Conservation (phyloP, 1,140 invertebrate genomes). For the Solenopsis invicta region DNA sequence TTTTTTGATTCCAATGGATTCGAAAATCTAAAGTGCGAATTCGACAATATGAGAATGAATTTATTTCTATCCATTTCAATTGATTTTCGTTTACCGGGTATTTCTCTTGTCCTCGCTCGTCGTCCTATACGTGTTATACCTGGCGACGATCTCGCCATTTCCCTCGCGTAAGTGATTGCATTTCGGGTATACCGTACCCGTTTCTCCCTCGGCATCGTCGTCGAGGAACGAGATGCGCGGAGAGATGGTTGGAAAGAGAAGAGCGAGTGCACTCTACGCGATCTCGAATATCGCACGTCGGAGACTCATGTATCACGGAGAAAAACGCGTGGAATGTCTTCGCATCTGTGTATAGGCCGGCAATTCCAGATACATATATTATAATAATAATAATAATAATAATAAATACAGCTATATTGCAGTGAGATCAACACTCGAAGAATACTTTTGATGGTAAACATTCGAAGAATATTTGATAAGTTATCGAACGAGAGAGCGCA, state of each 20-base stretch:
- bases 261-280: constrained; percentile 40
- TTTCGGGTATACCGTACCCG: background rate
- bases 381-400: background rate
- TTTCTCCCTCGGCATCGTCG: background rate
- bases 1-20: no score
- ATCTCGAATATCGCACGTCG: background rate
- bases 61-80: no score
- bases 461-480: constrained; percentile 32
- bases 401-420: constrained; percentile 23
- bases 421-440: constrained; percentile 31
- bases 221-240: constrained; percentile 7
- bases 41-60: no score
- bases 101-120: background rate
- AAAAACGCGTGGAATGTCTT: constrained; percentile 19
- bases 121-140: background rate
- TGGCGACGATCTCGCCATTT: background rate
- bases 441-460: constrained; percentile 25
- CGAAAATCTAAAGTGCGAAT: no score
- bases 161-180: background rate
- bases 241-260: constrained; percentile 44
- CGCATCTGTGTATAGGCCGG: constrained; percentile 34
- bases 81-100: no score
- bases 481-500: constrained; percentile 32
- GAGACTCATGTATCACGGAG: constrained; percentile 8
- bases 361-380: constrained; percentile 48